Evolutionary conservation across 2,113 vertebrate genomes (phyloP).

Genomic region (Hippocampus abdominalis): DNA sequence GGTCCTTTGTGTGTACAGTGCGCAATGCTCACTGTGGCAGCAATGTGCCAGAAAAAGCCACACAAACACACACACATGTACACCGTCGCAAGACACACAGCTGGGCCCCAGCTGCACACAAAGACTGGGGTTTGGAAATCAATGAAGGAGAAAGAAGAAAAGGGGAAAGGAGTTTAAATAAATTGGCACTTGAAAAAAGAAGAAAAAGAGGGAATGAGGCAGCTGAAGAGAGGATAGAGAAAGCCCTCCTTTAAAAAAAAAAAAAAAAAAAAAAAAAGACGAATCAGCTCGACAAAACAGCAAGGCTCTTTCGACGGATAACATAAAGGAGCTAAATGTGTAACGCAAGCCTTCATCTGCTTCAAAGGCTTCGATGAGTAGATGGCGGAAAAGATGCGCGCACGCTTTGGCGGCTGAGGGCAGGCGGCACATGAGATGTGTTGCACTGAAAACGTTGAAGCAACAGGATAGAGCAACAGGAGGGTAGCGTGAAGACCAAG

Average conservation of each 20-base stretch:
- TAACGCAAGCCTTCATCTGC: conserved; percentile 20
- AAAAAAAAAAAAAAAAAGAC: conserved; percentile 18
- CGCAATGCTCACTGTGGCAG: conserved; percentile 72
- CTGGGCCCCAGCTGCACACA: conserved; percentile 80
- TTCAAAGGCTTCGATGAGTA: conserved; percentile 16
- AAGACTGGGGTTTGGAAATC: conserved; percentile 81
- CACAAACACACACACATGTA: conserved; percentile 67
- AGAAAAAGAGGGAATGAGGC: conserved; percentile 60
- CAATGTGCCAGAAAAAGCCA: conserved; percentile 70
- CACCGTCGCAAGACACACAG: conserved; percentile 73
- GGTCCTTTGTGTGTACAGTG: conserved; percentile 65
- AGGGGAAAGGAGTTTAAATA: conserved; percentile 78
- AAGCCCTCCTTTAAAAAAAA: conserved; percentile 38
- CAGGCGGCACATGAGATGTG: neutral
- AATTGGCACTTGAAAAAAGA: conserved; percentile 80
- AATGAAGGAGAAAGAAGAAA: conserved; percentile 81
- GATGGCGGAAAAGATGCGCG: conserved; percentile 17
- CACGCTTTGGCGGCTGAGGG: conserved; percentile 11
- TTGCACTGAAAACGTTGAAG: conserved; percentile 1
- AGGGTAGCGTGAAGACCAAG: neutral
- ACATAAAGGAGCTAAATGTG: conserved; percentile 41
- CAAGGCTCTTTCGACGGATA: conserved; percentile 36
- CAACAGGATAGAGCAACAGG: neutral
- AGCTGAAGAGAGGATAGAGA: conserved; percentile 45
- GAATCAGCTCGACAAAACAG: conserved; percentile 53